Evolutionary conservation across 2,113 vertebrate species (phyloP).

Genomic region (Rhodinocichla rosea): DNA sequence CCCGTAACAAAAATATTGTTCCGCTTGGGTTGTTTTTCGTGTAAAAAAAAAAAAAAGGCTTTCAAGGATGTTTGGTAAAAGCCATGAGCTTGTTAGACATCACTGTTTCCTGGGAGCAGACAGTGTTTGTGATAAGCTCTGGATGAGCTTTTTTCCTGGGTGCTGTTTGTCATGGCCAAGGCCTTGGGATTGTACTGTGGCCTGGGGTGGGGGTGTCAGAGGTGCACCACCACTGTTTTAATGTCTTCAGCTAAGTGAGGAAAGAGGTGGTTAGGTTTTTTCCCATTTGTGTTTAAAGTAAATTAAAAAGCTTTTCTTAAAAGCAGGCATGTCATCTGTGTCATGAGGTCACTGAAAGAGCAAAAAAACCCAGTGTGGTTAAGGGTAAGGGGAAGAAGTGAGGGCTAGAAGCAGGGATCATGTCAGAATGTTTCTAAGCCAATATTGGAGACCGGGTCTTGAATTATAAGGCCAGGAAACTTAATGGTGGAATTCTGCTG

Average conservation of each 20-base stretch:
- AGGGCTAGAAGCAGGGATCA: neutral
- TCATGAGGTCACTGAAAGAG: neutral
- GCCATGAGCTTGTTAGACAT: neutral
- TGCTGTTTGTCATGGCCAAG: neutral
- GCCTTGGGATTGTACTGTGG: neutral
- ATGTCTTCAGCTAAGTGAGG: neutral
- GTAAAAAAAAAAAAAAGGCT: neutral
- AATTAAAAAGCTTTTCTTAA: neutral
- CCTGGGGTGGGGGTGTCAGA: neutral
- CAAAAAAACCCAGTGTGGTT: neutral
- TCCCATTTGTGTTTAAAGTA: neutral
- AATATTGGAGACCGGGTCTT: accelerated
- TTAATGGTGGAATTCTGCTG: neutral
- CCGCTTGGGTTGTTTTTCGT: neutral
- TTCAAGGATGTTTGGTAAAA: neutral
- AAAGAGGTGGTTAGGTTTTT: neutral
- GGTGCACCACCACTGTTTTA: neutral
- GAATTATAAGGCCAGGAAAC: neutral
- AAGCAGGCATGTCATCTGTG: neutral
- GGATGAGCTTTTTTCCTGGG: neutral
- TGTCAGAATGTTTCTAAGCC: neutral
- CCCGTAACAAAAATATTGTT: neutral
- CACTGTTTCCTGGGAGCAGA: neutral
- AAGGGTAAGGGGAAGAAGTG: neutral
- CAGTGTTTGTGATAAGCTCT: neutral